These are phyloP conservation scores for Epinephelus cyanopodus DNA, from an alignment of 2,113 vertebrate genomes.

Conservation along the genomic window DNA sequence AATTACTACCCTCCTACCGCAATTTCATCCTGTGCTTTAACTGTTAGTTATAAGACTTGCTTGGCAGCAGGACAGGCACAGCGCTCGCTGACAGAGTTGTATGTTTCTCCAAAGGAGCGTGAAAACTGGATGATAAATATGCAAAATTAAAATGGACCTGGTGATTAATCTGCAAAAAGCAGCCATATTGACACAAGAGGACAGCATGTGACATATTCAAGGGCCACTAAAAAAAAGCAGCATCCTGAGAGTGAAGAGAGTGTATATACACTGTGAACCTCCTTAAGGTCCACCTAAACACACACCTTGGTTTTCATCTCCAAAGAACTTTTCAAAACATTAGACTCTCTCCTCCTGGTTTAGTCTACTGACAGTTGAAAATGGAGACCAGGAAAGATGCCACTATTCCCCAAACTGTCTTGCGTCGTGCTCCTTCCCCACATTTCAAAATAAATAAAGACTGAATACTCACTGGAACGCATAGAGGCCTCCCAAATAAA, in stretches of 20 bases:
- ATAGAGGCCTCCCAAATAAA: conserved; percentile 31
- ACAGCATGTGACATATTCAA: conserved; percentile 39
- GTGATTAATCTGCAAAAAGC: conserved; percentile 21
- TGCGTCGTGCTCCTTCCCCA: conserved; percentile 2
- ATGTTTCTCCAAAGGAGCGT: conserved; percentile 43
- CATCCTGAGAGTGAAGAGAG: not conserved
- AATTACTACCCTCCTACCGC: conserved; percentile 66
- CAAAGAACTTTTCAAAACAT: conserved; percentile 35
- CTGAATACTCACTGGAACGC: conserved; percentile 25
- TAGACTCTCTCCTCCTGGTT: conserved; percentile 41
- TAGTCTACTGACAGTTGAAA: conserved; percentile 26
- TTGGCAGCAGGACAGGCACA: conserved; percentile 49
- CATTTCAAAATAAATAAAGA: conserved; percentile 49
- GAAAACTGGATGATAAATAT: conserved; percentile 57
- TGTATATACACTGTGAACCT: conserved; percentile 17
- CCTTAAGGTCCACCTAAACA: conserved; percentile 18
- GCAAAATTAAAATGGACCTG: conserved; percentile 52
- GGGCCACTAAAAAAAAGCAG: conserved; percentile 19
- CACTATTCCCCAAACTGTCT: conserved; percentile 19
- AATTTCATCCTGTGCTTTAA: conserved; percentile 65
- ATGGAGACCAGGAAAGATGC: conserved; percentile 29
- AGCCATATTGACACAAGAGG: conserved; percentile 20
- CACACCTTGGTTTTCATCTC: conserved; percentile 36
- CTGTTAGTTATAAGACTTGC: conserved; percentile 68
- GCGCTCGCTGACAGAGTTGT: conserved; percentile 35